phyloP scores from a whole-genome alignment of 64 coral and sea anemone genomes.

The Astreopora myriophthalma region DNA sequence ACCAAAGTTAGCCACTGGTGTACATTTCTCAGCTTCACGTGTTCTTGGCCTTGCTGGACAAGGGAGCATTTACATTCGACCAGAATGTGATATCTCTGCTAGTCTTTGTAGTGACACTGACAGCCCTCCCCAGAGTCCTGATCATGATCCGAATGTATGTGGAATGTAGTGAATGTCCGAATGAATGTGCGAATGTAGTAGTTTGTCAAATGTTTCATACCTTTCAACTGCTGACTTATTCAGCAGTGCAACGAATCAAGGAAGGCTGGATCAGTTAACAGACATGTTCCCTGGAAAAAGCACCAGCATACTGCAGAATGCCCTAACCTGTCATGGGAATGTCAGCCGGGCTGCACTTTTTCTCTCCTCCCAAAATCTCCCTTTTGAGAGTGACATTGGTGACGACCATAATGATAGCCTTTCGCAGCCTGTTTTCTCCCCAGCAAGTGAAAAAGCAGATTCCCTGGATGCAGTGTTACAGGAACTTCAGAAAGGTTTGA shows the following conservation, averaged over 20 bases:
- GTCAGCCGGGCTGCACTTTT: not conserved
- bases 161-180: not conserved
- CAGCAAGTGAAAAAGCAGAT: no score
- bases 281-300: slow-evolving; percentile 19
- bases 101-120: not conserved
- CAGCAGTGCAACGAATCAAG: slow-evolving; percentile 4
- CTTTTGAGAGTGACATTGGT: not conserved
- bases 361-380: no score
- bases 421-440: not conserved
- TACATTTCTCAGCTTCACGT: slow-evolving; percentile 15
- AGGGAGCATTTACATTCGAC: slow-evolving; percentile 52
- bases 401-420: not conserved
- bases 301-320: not conserved
- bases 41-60: slow-evolving; percentile 45
- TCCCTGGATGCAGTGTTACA: not conserved
- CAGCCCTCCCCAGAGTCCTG: not conserved
- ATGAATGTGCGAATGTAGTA: not conserved
- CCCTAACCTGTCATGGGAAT: slow-evolving; percentile 2
- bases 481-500: not conserved
- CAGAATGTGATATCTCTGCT: slow-evolving; percentile 35
- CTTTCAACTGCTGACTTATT: not conserved
- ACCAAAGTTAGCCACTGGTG: not conserved
- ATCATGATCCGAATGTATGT: not conserved
- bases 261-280: not conserved
- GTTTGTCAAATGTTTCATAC: not conserved